Percentiles rank a stretch among this genome's conserved stretches.
Conservation (phyloP, 2,888 invertebrate species). For the Aquatica leii region DNA sequence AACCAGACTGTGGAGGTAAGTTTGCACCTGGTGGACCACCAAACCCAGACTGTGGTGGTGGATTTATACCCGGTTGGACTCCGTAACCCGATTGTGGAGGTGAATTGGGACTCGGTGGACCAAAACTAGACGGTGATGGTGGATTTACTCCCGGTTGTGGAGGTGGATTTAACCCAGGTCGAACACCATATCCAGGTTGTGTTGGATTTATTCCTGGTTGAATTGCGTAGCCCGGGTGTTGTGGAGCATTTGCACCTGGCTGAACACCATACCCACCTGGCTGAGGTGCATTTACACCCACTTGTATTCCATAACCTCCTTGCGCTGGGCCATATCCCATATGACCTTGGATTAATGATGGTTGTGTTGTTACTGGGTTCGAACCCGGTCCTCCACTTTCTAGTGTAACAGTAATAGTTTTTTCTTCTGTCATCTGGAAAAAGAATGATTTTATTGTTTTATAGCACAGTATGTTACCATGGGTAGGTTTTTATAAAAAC, state of each 20-base stretch:
- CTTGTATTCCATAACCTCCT: slow-evolving; percentile 6
- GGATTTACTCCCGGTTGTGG: too few relatives aligned
- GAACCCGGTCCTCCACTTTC: neutral
- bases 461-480: too few relatives aligned
- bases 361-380: neutral
- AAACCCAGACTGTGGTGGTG: too few relatives aligned
- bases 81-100: too few relatives aligned
- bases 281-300: neutral
- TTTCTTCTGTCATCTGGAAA: neutral
- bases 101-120: too few relatives aligned
- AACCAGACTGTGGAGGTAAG: too few relatives aligned
- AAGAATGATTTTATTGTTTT: neutral
- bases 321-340: slow-evolving; percentile 6
- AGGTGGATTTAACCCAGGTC: neutral
- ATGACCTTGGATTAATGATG: neutral
- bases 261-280: neutral
- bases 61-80: too few relatives aligned
- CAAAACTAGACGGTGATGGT: too few relatives aligned
- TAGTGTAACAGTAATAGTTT: neutral
- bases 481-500: too few relatives aligned
- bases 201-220: too few relatives aligned
- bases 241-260: neutral
- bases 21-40: too few relatives aligned
- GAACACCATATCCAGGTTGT: too few relatives aligned
- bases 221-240: slow-evolving; percentile 47